These are phyloP conservation scores for Stegodyphus dumicola DNA, from an alignment of 1,140 invertebrate species.

Conservation along the genomic window DNA sequence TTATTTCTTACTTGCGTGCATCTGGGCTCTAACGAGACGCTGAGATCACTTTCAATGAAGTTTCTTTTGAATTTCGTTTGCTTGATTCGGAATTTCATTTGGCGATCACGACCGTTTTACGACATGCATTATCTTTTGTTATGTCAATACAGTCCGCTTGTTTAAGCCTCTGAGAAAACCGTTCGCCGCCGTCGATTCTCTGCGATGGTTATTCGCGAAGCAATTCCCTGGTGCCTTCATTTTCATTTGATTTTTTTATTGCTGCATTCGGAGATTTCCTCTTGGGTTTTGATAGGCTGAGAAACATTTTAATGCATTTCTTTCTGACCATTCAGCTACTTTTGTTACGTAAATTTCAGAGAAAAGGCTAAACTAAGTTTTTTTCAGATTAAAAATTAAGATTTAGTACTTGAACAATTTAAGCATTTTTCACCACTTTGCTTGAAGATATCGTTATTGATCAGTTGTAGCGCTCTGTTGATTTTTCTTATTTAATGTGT, in stretches of 20 bases:
- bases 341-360: too few relatives aligned
- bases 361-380: too few relatives aligned
- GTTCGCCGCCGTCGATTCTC: neutral
- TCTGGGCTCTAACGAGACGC: neutral
- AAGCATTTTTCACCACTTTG: too few relatives aligned
- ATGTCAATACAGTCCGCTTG: neutral
- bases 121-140: neutral
- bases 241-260: slow-evolving; percentile 14
- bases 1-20: neutral
- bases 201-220: slow-evolving; percentile 3
- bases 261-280: too few relatives aligned
- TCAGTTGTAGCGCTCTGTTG: too few relatives aligned
- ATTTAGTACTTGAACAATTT: too few relatives aligned
- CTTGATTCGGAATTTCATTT: slow-evolving; percentile 1
- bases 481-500: too few relatives aligned
- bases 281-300: too few relatives aligned
- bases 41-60: neutral
- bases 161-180: neutral
- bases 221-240: slow-evolving; percentile 13
- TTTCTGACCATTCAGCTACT: too few relatives aligned
- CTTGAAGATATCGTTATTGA: too few relatives aligned
- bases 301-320: too few relatives aligned
- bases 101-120: slow-evolving; percentile 11
- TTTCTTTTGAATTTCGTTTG: neutral
- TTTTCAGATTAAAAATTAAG: too few relatives aligned